Percentiles rank a stretch among this genome's conserved stretches.
Evolutionary conservation across 1,140 invertebrate species (phyloP).

Genomic region (Ostrea edulis): DNA sequence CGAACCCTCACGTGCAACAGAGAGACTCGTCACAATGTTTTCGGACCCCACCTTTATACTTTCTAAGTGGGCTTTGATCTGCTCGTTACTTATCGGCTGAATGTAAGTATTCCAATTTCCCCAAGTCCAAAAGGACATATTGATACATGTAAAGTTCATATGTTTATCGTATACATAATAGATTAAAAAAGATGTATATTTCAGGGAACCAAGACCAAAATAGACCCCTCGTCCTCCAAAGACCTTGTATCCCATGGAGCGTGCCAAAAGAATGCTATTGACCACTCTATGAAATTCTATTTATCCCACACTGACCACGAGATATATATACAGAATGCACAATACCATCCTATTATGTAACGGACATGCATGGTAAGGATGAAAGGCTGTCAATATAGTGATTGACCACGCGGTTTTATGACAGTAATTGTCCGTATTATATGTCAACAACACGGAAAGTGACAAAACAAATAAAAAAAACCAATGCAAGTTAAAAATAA

Average conservation of each 20-base stretch:
- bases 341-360: not conserved
- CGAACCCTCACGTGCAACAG: no score
- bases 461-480: no score
- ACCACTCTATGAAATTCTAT: not conserved
- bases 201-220: not conserved
- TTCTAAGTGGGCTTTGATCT: no score
- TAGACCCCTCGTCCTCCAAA: not conserved
- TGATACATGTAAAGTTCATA: no score
- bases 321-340: not conserved
- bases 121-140: no score
- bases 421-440: not conserved
- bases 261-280: not conserved
- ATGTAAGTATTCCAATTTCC: no score
- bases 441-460: not conserved
- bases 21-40: no score
- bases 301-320: not conserved
- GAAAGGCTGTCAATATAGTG: not conserved
- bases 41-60: no score
- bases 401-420: slow-evolving; percentile 18
- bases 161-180: no score
- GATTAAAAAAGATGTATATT: no score
- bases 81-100: no score
- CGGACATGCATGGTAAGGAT: not conserved
- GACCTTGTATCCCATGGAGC: not conserved
- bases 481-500: no score